Evolutionary conservation across 2,888 invertebrate genomes (phyloP).

Genomic region (Therioaphis trifolii): DNA sequence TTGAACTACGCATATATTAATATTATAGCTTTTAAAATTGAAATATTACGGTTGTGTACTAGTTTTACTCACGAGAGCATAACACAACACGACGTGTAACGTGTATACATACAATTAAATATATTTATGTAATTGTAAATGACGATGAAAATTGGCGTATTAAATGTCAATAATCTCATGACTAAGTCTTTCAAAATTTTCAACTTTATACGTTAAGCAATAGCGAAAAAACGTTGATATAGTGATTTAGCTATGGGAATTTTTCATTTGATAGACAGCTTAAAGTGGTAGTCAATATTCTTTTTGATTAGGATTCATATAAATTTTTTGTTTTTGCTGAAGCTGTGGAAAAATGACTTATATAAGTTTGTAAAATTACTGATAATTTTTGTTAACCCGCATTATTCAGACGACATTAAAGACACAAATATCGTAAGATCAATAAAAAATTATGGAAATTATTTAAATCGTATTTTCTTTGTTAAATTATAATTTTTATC

Average conservation of each 20-base stretch:
- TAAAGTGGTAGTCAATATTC: no score
- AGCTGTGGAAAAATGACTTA: no score
- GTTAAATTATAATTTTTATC: not conserved
- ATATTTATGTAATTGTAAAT: not conserved
- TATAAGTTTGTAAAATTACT: no score
- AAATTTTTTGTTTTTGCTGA: no score
- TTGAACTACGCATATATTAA: not conserved
- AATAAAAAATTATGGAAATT: no score
- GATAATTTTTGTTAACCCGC: no score
- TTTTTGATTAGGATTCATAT: no score
- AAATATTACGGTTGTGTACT: slow-evolving; percentile 5
- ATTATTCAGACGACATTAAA: no score
- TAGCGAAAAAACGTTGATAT: not conserved
- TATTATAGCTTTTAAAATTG: slow-evolving; percentile 15
- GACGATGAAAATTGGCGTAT: not conserved
- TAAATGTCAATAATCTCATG: not conserved
- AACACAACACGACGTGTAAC: not conserved
- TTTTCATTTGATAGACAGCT: no score
- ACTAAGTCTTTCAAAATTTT: not conserved
- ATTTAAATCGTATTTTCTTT: not conserved
- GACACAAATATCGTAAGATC: no score
- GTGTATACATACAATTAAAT: not conserved
- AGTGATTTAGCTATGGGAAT: no score
- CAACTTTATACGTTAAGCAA: not conserved
- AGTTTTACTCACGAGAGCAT: not conserved